Conservation (phyloP, 2,888 invertebrate species). For the Andrena minutula region DNA sequence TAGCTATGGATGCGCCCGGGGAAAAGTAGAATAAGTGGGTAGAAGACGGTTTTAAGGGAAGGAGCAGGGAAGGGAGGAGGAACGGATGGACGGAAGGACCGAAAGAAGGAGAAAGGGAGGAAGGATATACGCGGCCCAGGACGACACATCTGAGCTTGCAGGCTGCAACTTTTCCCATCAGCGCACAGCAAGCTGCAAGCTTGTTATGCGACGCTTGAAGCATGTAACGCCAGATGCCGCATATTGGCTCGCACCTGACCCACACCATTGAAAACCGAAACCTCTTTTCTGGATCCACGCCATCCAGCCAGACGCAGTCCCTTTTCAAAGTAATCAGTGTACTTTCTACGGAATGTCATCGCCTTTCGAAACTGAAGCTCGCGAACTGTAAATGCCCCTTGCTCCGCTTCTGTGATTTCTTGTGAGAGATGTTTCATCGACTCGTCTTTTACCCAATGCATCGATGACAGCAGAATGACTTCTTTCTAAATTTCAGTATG, state of each 20-base stretch:
- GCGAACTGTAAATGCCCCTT: too few species aligned
- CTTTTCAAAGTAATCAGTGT: conserved; percentile 12
- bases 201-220: conserved; percentile 84
- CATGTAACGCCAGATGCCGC: conserved; percentile 84
- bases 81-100: conserved; percentile 5
- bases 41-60: conserved; percentile 54
- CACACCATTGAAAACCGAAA: conserved; percentile 47
- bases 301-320: background rate
- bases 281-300: conserved; percentile 33
- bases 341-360: background rate
- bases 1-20: conserved; percentile 58
- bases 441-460: too few species aligned
- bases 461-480: too few species aligned
- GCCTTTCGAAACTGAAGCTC: background rate
- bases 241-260: conserved; percentile 80
- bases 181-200: conserved; percentile 79
- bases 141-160: conserved; percentile 79
- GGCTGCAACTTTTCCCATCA: conserved; percentile 84
- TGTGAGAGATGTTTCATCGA: too few species aligned
- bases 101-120: conserved; percentile 38
- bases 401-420: too few species aligned
- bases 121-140: conserved; percentile 56
- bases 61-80: conserved; percentile 55
- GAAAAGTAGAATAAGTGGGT: conserved; percentile 42
- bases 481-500: too few species aligned